Conservation (phyloP, 2,797 vertebrate species). For the Trematomus bernacchii region DNA sequence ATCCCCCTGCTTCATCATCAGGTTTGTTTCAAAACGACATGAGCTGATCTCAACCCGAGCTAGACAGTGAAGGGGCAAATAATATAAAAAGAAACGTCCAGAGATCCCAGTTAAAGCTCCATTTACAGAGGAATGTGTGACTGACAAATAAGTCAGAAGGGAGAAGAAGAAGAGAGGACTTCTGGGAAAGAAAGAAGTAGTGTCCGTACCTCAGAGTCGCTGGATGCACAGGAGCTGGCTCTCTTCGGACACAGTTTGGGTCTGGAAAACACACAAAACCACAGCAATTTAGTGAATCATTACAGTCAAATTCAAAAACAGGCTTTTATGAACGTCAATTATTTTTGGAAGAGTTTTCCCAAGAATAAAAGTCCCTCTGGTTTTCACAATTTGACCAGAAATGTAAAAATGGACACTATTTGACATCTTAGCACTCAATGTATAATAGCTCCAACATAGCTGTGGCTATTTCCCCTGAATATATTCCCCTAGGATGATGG, state of each 20-base stretch:
- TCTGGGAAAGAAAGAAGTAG: background rate
- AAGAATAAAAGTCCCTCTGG: constrained; percentile 35
- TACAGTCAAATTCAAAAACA: constrained; percentile 53
- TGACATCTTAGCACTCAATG: constrained; percentile 44
- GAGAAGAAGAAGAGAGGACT: constrained; percentile 21
- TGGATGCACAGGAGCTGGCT: constrained; percentile 79
- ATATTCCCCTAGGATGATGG: constrained; percentile 41
- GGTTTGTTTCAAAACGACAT: constrained; percentile 23
- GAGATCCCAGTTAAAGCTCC: constrained; percentile 59
- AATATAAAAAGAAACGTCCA: constrained; percentile 59
- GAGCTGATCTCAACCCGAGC: constrained; percentile 34
- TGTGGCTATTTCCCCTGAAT: constrained; percentile 45
- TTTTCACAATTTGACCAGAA: constrained; percentile 52
- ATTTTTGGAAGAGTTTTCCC: constrained; percentile 17
- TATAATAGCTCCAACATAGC: constrained; percentile 54
- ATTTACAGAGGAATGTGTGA: constrained; percentile 61
- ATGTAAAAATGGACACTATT: constrained; percentile 47
- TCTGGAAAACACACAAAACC: constrained; percentile 79
- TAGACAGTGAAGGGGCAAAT: constrained; percentile 21
- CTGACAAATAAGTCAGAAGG: constrained; percentile 30
- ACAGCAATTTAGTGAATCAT: constrained; percentile 62
- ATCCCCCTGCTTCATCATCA: background rate
- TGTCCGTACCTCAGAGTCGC: constrained; percentile 83
- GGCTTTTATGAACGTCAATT: constrained; percentile 38
- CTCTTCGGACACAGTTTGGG: constrained; percentile 86